Conservation (phyloP, 2,888 invertebrate species). For the Mayetiola destructor region DNA sequence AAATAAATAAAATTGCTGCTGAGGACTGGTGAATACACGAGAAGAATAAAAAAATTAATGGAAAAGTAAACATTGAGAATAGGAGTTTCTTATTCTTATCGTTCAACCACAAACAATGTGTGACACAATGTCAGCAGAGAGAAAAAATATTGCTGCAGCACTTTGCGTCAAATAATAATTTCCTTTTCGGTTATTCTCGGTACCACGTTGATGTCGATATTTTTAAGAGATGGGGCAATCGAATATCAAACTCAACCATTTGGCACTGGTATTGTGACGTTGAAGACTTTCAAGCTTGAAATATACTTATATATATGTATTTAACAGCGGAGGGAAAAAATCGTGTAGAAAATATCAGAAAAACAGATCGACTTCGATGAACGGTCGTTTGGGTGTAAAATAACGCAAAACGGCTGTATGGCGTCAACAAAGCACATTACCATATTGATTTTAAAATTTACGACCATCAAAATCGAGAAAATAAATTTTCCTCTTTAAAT, state of each 20-base stretch:
- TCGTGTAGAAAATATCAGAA: background rate
- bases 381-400: background rate
- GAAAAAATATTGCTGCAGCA: slow-evolving; percentile 5
- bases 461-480: slow-evolving; percentile 16
- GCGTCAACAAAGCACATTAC: slow-evolving; percentile 1
- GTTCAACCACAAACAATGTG: background rate
- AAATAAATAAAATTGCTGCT: no score
- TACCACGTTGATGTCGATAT: background rate
- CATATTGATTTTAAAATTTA: slow-evolving; percentile 16
- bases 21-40: background rate
- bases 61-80: background rate
- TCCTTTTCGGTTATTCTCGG: background rate
- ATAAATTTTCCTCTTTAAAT: slow-evolving; percentile 16
- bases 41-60: background rate
- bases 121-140: background rate
- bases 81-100: background rate
- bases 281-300: background rate
- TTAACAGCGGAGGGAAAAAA: background rate
- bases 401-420: background rate
- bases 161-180: background rate
- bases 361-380: background rate
- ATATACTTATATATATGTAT: no score
- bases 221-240: no score
- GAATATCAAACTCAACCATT: no score
- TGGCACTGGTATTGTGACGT: background rate